phyloP scores from a whole-genome alignment of 2,888 invertebrate genomes.

The Unio pictorum region DNA sequence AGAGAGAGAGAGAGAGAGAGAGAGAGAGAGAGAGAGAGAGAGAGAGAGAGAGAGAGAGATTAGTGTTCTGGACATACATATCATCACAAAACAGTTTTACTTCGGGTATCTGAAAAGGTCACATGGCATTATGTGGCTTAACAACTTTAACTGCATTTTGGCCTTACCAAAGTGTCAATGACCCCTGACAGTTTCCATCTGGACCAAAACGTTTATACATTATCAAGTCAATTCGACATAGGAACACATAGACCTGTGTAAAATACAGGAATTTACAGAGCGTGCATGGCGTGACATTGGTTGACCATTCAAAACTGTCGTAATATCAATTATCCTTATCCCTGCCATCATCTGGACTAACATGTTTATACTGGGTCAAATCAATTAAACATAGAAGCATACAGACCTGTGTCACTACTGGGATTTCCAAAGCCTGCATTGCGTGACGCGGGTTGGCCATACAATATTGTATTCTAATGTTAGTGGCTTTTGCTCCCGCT shows the following conservation, averaged over 20 bases:
- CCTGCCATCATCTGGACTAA: no score
- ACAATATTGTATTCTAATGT: constrained; percentile 64
- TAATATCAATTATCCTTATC: no score
- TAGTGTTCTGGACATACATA: background rate
- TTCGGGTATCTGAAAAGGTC: constrained; percentile 46
- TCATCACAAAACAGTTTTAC: constrained; percentile 49
- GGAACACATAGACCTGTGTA: constrained; percentile 48
- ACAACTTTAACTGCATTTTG: constrained; percentile 64
- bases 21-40: no score
- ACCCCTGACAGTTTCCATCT: no score
- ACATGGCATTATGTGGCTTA: constrained; percentile 51
- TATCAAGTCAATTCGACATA: background rate
- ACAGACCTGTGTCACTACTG: constrained; percentile 59
- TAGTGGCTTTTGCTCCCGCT: constrained; percentile 45
- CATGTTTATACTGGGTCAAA: no score
- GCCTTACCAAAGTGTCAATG: constrained; percentile 28
- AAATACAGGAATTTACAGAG: constrained; percentile 55
- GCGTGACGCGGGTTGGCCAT: constrained; percentile 58
- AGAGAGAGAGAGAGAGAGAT: no score
- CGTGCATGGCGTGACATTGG: constrained; percentile 52
- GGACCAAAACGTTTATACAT: no score
- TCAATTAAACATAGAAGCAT: background rate
- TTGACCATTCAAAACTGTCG: constrained; percentile 64
- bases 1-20: no score
- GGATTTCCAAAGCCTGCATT: constrained; percentile 51